These are phyloP conservation scores for Drosophila ercepeae DNA, from an alignment of 1,140 invertebrate species.

Conservation along the genomic window DNA sequence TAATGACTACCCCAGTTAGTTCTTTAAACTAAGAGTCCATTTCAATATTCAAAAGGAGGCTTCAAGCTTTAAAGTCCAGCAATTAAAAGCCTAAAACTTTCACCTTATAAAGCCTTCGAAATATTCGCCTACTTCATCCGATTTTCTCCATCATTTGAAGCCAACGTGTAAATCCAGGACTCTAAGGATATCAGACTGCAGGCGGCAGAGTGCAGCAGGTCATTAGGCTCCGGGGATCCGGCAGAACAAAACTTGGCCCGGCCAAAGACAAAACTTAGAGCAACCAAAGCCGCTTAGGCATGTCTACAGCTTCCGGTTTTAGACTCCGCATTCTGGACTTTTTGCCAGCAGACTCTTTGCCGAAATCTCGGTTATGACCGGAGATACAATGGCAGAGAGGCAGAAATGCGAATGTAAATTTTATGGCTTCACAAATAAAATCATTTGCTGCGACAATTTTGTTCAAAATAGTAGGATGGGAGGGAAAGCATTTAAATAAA, in stretches of 20 bases:
- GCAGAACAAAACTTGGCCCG: conserved; percentile 30
- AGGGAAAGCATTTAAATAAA: conserved; percentile 64
- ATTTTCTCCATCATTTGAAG: conserved; percentile 29
- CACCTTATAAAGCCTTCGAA: not conserved
- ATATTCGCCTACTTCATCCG: conserved; percentile 15
- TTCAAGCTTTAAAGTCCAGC: too few relatives aligned
- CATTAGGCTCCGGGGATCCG: conserved; percentile 34
- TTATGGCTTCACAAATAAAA: conserved; percentile 60
- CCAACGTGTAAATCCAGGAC: conserved; percentile 29
- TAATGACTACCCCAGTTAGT: not conserved
- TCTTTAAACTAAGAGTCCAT: not conserved
- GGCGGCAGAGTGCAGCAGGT: conserved; percentile 40
- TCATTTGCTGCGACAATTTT: conserved; percentile 62
- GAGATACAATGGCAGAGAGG: conserved; percentile 54
- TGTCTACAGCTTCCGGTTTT: conserved; percentile 60
- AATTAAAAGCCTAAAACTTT: not conserved
- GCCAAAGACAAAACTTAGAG: conserved; percentile 32
- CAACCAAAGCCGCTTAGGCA: conserved; percentile 69
- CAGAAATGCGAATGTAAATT: conserved; percentile 65
- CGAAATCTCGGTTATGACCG: conserved; percentile 6
- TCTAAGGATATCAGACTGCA: conserved; percentile 25
- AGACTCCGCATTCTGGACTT: not conserved
- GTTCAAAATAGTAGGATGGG: conserved; percentile 20
- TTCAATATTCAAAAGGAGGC: not conserved
- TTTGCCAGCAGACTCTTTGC: not conserved